phyloP scores from a whole-genome alignment of 1,140 invertebrate genomes.

The Pararge aegeria region DNA sequence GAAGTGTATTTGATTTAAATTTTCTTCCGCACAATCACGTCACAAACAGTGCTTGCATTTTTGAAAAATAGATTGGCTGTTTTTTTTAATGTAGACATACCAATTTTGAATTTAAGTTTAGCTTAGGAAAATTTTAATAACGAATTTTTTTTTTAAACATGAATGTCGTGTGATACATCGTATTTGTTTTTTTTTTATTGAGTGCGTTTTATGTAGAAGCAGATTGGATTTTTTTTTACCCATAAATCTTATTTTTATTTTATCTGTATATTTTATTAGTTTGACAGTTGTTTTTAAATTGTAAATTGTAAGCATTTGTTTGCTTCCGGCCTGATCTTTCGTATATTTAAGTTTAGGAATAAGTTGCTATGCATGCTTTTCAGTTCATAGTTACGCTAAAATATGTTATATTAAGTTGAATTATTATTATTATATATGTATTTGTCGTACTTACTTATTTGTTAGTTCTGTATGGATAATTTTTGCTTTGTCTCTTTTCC shows the following conservation, averaged over 20 bases:
- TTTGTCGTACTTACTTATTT: slow-evolving; percentile 76
- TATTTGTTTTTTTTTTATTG: slow-evolving; percentile 20
- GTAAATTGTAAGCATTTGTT: slow-evolving; percentile 80
- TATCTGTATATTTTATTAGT: slow-evolving; percentile 42
- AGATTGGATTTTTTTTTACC: neutral
- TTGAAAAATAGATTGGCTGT: slow-evolving; percentile 30
- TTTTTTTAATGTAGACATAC: slow-evolving; percentile 26
- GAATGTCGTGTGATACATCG: slow-evolving; percentile 26
- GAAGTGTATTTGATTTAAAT: neutral
- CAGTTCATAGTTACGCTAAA: slow-evolving; percentile 76
- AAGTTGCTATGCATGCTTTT: slow-evolving; percentile 75
- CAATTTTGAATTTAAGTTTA: slow-evolving; percentile 14
- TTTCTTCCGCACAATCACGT: slow-evolving; percentile 11
- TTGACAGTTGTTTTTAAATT: slow-evolving; percentile 49
- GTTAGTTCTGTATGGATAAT: slow-evolving; percentile 59
- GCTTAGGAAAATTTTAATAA: neutral
- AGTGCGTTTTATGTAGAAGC: slow-evolving; percentile 6
- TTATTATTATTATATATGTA: slow-evolving; percentile 65
- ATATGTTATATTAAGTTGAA: slow-evolving; percentile 50
- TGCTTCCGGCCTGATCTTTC: slow-evolving; percentile 68
- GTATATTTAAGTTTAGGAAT: slow-evolving; percentile 42
- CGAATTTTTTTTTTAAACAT: slow-evolving; percentile 16
- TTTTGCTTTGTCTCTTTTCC: slow-evolving; percentile 59
- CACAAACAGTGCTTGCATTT: slow-evolving; percentile 25
- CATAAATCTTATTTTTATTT: slow-evolving; percentile 21